Base-by-base conservation (phyloP, 2,113 vertebrate genomes). In the Lonchura striata region DNA sequence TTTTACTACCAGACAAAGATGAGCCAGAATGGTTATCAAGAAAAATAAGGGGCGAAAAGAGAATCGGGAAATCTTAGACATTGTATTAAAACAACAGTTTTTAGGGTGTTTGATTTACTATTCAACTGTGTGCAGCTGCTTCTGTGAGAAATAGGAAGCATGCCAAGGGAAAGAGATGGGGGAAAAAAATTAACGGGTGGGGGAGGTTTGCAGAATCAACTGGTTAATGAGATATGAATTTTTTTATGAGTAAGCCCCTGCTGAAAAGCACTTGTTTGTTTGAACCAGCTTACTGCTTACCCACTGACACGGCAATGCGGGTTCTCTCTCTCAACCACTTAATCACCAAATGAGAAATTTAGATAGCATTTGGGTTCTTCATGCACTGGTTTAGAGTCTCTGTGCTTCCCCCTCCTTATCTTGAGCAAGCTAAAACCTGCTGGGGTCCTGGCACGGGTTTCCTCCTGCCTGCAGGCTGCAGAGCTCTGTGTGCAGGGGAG, bases 51-150 rank as follows among this genome's bases (percentile, higher is more conserved):
- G 83, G 70, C 76, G 14, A 47, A 93, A 95, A 95, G 94, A 97
- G 94, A 97, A 98, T 95, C 96, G 96, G 96, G 92, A 98, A 98
- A 98, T 98, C 97, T 97, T 97, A 98, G 97, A 98, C 97, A 98
- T 98, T 98, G 98, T 98, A 97, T 97, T 97, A 98, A 98, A 98
- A 98, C 98, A 98, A 98, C 98, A 92, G 98, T 97, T 97, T 98
- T 98, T 98, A 97, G 98, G 97, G 97, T 97, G 97, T 98, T 98
- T 98, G 98, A 98, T 98, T 98, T 98, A 98, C 98, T 98, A 98
- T 98, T 98, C 98, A 98, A 97, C 98, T 97, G 95, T 89, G 97
- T 37, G 69, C 98, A 98, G 98, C 98, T 98, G 98, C 97, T 96
- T 95, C 96, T 97, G 91, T 82, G 83, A 97, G 97, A 98, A 98